Evolutionary conservation across 2,888 invertebrate species (phyloP).

Genomic region (Brachyopa scutellaris): DNA sequence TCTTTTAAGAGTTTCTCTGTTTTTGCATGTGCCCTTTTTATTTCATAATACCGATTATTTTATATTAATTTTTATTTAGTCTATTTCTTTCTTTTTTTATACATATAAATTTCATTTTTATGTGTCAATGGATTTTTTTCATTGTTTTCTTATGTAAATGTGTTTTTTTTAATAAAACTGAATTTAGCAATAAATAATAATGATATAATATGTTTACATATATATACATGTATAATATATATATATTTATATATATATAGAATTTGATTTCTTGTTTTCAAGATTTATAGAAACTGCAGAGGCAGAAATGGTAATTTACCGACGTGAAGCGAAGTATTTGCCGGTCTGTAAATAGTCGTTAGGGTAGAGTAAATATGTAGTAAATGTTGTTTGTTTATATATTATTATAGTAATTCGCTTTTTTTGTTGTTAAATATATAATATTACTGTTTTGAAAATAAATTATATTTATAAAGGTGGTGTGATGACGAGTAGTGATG

Average conservation of each 20-base stretch:
- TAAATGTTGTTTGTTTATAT: conserved; percentile 69
- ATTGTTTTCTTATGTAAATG: conserved; percentile 34
- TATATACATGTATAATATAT: conserved; percentile 53
- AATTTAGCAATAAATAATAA: conserved; percentile 70
- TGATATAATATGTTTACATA: conserved; percentile 48
- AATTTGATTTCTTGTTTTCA: too few species aligned
- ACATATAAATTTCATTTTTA: conserved; percentile 50
- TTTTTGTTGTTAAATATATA: conserved; percentile 44
- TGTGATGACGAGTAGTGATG: conserved; percentile 46
- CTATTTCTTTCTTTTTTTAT: conserved; percentile 44
- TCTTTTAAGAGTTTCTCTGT: conserved; percentile 55
- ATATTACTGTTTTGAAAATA: conserved; percentile 47
- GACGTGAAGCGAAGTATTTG: conserved; percentile 80
- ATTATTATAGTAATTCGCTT: conserved; percentile 30
- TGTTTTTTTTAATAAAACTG: conserved; percentile 57
- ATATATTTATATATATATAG: conserved; percentile 74
- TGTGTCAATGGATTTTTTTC: conserved; percentile 45
- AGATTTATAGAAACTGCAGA: conserved; percentile 79
- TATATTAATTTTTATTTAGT: conserved; percentile 48
- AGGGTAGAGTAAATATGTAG: conserved; percentile 70
- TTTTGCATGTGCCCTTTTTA: conserved; percentile 67
- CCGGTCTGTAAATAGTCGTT: conserved; percentile 78
- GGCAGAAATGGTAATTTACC: conserved; percentile 80
- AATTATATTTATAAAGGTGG: conserved; percentile 39
- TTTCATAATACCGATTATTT: conserved; percentile 35